Percentiles rank a stretch among this genome's conserved stretches.
Conservation (phyloP, 2,888 invertebrate genomes). For the Papilio protenor region DNA sequence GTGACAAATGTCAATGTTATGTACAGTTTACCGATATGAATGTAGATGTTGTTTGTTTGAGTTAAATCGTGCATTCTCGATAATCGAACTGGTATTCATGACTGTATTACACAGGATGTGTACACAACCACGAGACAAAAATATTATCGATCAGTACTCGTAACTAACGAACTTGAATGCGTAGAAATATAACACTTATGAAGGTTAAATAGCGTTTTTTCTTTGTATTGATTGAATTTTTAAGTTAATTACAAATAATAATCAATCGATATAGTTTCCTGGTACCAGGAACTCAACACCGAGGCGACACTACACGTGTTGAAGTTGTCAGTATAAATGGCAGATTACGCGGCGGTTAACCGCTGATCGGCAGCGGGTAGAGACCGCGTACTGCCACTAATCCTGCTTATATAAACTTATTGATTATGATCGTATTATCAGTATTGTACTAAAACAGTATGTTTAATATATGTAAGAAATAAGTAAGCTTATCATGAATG, state of each 20-base stretch:
- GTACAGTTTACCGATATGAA: not conserved
- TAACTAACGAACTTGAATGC: not conserved
- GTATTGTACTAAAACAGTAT: not conserved
- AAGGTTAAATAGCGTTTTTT: no score
- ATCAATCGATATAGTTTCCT: not conserved
- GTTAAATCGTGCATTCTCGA: not conserved
- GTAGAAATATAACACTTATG: no score
- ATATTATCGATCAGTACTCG: not conserved
- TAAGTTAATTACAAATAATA: not conserved
- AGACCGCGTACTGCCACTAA: not conserved
- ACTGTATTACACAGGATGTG: not conserved
- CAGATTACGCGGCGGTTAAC: conserved; percentile 34
- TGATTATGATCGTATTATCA: not conserved
- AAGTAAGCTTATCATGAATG: not conserved
- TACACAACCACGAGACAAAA: not conserved
- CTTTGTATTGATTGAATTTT: not conserved
- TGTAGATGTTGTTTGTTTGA: not conserved
- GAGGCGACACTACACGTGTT: conserved; percentile 11
- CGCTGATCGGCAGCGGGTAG: not conserved
- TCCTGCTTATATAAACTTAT: not conserved
- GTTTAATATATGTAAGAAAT: no score
- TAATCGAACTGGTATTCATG: not conserved
- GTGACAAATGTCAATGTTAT: not conserved
- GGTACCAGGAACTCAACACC: conserved; percentile 18
- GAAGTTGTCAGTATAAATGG: conserved; percentile 27